Percentiles rank a stretch among this genome's conserved stretches.
Conservation (phyloP, 2,888 invertebrate species). For the Phengaris alcon region DNA sequence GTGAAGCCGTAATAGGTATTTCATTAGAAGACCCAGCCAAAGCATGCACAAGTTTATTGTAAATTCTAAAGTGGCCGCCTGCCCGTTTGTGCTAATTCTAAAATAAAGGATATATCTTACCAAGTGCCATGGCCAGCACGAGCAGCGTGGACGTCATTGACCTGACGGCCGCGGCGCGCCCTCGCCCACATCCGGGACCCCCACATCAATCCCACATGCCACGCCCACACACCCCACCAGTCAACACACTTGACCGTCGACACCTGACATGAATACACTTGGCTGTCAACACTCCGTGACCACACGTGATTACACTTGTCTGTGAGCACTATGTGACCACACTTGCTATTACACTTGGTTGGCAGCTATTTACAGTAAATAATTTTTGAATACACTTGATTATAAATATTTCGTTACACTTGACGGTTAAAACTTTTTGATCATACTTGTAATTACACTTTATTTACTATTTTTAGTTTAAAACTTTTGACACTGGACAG, state of each 20-base stretch:
- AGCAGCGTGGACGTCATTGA: slow-evolving; percentile 70
- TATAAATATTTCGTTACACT: neutral
- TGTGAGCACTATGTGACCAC: neutral
- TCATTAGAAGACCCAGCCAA: too few species aligned
- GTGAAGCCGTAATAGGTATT: too few species aligned
- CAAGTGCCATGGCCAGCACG: slow-evolving; percentile 64
- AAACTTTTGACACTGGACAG: neutral
- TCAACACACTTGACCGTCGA: slow-evolving; percentile 6
- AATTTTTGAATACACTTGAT: neutral
- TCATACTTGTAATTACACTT: neutral
- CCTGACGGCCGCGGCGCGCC: slow-evolving; percentile 66
- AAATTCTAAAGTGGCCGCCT: too few species aligned
- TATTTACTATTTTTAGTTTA: neutral
- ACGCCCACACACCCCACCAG: slow-evolving; percentile 35
- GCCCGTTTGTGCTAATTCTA: too few species aligned
- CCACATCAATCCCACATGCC: slow-evolving; percentile 59
- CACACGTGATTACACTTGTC: neutral
- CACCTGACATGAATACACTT: neutral
- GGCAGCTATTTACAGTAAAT: neutral
- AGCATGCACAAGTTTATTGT: too few species aligned
- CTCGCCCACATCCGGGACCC: slow-evolving; percentile 63
- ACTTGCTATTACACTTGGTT: neutral
- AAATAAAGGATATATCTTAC: slow-evolving; percentile 47
- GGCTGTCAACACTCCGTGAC: neutral
- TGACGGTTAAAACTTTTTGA: neutral